These are phyloP conservation scores for Acridotheres tristis DNA, from an alignment of 2,797 vertebrate genomes.

Conservation along the genomic window DNA sequence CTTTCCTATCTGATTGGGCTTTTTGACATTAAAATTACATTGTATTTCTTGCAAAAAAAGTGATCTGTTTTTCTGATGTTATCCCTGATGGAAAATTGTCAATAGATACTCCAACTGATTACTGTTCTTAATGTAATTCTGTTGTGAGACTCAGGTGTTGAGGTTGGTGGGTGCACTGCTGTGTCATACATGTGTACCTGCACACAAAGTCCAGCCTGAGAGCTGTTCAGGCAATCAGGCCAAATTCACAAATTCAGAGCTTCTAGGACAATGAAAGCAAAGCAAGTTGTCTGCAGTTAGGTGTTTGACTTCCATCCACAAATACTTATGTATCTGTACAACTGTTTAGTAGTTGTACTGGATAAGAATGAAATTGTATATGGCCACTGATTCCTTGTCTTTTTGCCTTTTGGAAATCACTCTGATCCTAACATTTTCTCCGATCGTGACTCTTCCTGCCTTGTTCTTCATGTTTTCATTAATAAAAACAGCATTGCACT, in stretches of 20 bases:
- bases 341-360: not conserved
- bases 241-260: not conserved
- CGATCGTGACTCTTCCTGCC: not conserved
- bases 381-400: not conserved
- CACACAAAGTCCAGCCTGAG: not conserved
- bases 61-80: not conserved
- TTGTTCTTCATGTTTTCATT: not conserved
- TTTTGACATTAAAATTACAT: not conserved
- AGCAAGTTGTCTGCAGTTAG: not conserved
- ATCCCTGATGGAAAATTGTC: not conserved
- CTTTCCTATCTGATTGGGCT: not conserved
- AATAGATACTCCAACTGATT: not conserved
- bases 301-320: not conserved
- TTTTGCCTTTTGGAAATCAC: not conserved
- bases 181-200: not conserved
- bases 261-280: not conserved
- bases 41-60: not conserved
- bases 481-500: not conserved
- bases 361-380: not conserved
- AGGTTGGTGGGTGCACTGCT: not conserved
- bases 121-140: rapidly evolving
- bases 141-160: not conserved
- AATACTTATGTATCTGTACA: not conserved
- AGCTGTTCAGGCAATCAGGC: not conserved
- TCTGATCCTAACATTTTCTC: not conserved